These are phyloP conservation scores for Babyrousa celebensis DNA, from an alignment of 2,797 vertebrate genomes.

Conservation along the genomic window DNA sequence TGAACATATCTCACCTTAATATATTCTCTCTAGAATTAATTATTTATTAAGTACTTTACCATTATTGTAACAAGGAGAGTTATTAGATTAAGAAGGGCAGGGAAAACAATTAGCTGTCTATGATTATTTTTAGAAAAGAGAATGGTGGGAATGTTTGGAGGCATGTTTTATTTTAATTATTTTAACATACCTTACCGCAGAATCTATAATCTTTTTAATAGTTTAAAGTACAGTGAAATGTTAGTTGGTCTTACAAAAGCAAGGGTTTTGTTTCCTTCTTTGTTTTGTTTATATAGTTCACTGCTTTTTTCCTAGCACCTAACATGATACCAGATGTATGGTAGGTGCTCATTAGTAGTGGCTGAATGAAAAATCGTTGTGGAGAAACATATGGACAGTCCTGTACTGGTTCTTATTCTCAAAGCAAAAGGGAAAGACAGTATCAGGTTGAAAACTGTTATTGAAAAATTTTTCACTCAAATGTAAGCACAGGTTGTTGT, in stretches of 20 bases:
- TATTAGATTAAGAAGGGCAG: background rate
- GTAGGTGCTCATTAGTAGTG: background rate
- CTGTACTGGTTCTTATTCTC: background rate
- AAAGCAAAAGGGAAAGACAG: constrained; percentile 39
- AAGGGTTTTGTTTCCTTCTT: background rate
- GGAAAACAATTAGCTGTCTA: background rate
- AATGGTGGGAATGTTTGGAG: background rate
- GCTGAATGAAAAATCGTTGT: background rate
- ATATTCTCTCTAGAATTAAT: constrained; percentile 24
- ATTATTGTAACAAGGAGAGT: constrained; percentile 9
- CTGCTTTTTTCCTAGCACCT: background rate
- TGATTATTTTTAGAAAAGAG: background rate
- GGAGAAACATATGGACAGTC: background rate
- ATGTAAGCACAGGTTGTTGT: background rate
- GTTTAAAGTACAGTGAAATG: background rate
- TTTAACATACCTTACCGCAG: background rate
- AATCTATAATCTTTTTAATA: background rate
- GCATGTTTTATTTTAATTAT: background rate
- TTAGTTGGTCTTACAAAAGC: background rate
- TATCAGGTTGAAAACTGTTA: background rate
- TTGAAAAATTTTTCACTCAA: background rate
- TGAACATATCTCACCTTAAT: constrained; percentile 46
- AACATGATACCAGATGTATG: background rate
- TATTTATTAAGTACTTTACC: constrained; percentile 30
- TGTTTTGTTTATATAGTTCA: background rate